Base-by-base conservation (phyloP, 2,797 vertebrate species). In the Tokudaia muenninki region DNA sequence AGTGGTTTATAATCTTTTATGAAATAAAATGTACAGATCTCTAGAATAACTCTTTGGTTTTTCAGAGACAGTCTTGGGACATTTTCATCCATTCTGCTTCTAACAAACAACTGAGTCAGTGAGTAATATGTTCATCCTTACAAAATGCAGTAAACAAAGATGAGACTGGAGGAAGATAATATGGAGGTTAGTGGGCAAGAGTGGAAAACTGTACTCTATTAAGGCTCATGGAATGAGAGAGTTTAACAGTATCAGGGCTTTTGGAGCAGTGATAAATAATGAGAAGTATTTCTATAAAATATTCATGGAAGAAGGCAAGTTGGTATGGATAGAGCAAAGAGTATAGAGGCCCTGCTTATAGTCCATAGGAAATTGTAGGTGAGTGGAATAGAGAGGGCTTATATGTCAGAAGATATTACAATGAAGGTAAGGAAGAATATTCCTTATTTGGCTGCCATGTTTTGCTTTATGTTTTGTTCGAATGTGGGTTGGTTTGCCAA, bases 391-490 rank as follows among this genome's bases (percentile, higher is more conserved):
- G 16, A 94, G 3, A 87, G 87, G 79, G 10, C 41, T 47, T 13
- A 91, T 4, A 41, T 0, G 19, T 31, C 44, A 57, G 14, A 34
- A 67, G 5, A 34, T 2, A n/a, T 26, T 37, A 6, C 26, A 19
- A 44, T 3, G 4, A 21, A 44, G 79, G 86, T 16, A 87, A 93
- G 21, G 41, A 8, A 59, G 29, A 11, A 4, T 22, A 26, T 0
- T 90, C 88, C 90, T 55, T 55, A 90, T 77, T 83, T 89, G 59
- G 5, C 83, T 50, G 17, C 4, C 26, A 37, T 80, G 14, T 74
- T 55, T 74, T 80, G 22, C 83, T 94, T 95, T 63, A 19, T 37
- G 16, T 88, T 95, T 74, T 86, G 31, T 21, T 94, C 31, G 92
- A 67, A 72, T 6, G 37, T 44, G 50, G 59, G 63, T 12, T 70